Percentiles rank a stretch among this genome's conserved stretches.
These are phyloP conservation scores for Euproctis similis DNA, from an alignment of 2,888 invertebrate species.

Conservation along the genomic window DNA sequence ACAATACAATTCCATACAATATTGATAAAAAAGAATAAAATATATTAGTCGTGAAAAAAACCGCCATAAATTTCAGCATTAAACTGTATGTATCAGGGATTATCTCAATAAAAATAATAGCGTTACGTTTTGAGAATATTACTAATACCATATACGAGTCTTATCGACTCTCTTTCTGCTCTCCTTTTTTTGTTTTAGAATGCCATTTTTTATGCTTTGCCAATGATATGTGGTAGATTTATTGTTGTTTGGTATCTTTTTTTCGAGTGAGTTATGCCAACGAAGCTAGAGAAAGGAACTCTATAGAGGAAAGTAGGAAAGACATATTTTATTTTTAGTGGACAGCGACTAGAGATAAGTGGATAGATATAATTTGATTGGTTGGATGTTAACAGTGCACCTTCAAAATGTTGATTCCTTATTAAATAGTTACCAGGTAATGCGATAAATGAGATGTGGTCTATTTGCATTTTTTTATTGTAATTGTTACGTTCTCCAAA, in stretches of 20 bases:
- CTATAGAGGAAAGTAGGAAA: no score
- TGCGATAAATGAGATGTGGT: no score
- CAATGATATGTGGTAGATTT: slow-evolving; percentile 7
- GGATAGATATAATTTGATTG: no score
- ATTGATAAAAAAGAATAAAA: slow-evolving; percentile 32
- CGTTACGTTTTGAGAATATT: slow-evolving; percentile 35
- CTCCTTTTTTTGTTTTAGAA: slow-evolving; percentile 31
- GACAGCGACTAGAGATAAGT: no score
- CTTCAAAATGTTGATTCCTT: no score
- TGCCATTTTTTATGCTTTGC: slow-evolving; percentile 18
- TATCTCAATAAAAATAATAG: slow-evolving; percentile 50
- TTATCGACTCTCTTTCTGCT: slow-evolving; percentile 34
- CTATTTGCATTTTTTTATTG: no score
- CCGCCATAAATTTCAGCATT: slow-evolving; percentile 49
- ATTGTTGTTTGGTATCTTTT: slow-evolving; percentile 2
- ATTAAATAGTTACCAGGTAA: no score
- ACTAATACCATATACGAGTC: slow-evolving; percentile 27
- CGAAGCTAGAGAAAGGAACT: no score
- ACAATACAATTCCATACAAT: slow-evolving; percentile 3
- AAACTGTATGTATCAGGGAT: slow-evolving; percentile 51
- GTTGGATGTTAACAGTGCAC: no score
- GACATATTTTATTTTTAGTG: no score
- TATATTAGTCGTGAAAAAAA: slow-evolving; percentile 35
- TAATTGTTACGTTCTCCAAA: no score
- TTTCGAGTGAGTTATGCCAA: no score